A percentile compares a stretch with the other conserved stretches of the same genome.
These are phyloP conservation scores for Venturia canescens DNA, from an alignment of 1,140 invertebrate genomes.

Conservation along the genomic window DNA sequence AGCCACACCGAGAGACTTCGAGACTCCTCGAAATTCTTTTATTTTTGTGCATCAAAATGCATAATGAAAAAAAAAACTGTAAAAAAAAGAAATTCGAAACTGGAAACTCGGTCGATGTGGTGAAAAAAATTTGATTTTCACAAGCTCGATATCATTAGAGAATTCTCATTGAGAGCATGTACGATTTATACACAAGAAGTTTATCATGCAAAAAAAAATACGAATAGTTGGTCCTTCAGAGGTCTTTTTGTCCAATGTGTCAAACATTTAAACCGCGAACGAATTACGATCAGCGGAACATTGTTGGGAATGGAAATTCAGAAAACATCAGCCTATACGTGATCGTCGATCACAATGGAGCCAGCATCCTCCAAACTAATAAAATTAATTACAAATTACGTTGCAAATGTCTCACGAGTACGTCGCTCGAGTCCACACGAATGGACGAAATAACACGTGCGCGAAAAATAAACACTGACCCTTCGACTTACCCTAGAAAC, in stretches of 20 bases:
- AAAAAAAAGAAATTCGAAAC: too few relatives aligned
- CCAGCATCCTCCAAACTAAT: conserved; percentile 52
- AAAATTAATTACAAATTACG: conserved; percentile 68
- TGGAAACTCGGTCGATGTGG: too few relatives aligned
- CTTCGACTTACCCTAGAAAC: conserved; percentile 67
- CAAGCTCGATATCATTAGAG: too few relatives aligned
- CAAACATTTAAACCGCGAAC: not conserved
- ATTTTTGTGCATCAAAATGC: too few relatives aligned
- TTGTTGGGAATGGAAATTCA: not conserved
- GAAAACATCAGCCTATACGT: not conserved
- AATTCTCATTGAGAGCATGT: too few relatives aligned
- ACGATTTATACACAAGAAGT: not conserved
- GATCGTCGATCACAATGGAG: not conserved
- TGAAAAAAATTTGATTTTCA: too few relatives aligned
- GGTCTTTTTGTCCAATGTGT: not conserved
- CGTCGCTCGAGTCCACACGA: conserved; percentile 38
- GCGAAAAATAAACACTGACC: not conserved
- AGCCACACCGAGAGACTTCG: not conserved
- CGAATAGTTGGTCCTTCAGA: not conserved
- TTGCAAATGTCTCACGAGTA: conserved; percentile 74
- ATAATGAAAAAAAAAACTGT: too few relatives aligned
- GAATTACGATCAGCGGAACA: not conserved
- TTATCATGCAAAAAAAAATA: conserved; percentile 31
- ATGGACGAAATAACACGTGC: not conserved
- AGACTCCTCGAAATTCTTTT: too few relatives aligned